These are phyloP conservation scores for Chaitophorus viminalis DNA, from an alignment of 2,888 invertebrate genomes.

Conservation along the genomic window DNA sequence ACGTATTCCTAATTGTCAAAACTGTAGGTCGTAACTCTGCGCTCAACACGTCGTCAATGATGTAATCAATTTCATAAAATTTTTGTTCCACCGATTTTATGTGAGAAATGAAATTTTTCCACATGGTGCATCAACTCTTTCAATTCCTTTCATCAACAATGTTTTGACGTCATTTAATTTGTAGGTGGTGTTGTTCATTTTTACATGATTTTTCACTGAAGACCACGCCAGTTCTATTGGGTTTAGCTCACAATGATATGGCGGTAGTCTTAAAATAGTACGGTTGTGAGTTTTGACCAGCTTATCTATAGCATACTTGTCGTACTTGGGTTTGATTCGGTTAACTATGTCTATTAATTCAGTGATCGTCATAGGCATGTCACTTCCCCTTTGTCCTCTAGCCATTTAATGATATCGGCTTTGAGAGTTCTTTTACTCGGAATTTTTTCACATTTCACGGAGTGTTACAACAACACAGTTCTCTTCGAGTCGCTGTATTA, in stretches of 20 bases:
- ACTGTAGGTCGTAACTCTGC: neutral
- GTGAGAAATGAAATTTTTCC: slow-evolving; percentile 9
- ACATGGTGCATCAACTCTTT: slow-evolving; percentile 11
- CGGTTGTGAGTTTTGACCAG: slow-evolving; percentile 25
- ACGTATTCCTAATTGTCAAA: slow-evolving; percentile 73
- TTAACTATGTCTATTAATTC: slow-evolving; percentile 30
- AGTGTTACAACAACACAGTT: neutral
- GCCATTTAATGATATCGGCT: slow-evolving; percentile 51
- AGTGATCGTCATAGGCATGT: slow-evolving; percentile 17
- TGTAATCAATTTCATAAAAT: neutral
- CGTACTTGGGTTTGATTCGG: slow-evolving; percentile 22
- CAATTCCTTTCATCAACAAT: neutral
- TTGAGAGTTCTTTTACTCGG: too few species aligned
- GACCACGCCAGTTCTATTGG: slow-evolving; percentile 37
- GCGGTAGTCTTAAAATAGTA: slow-evolving; percentile 44
- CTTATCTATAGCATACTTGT: slow-evolving; percentile 28
- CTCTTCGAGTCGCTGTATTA: neutral
- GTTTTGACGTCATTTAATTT: slow-evolving; percentile 26
- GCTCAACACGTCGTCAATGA: neutral
- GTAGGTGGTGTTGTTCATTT: slow-evolving; percentile 33
- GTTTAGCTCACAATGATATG: neutral
- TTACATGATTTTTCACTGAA: slow-evolving; percentile 31
- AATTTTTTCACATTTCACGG: neutral
- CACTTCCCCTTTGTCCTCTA: slow-evolving; percentile 28
- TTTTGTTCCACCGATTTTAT: neutral